phyloP scores from a whole-genome alignment of 2,888 invertebrate genomes.

The Patella depressa region DNA sequence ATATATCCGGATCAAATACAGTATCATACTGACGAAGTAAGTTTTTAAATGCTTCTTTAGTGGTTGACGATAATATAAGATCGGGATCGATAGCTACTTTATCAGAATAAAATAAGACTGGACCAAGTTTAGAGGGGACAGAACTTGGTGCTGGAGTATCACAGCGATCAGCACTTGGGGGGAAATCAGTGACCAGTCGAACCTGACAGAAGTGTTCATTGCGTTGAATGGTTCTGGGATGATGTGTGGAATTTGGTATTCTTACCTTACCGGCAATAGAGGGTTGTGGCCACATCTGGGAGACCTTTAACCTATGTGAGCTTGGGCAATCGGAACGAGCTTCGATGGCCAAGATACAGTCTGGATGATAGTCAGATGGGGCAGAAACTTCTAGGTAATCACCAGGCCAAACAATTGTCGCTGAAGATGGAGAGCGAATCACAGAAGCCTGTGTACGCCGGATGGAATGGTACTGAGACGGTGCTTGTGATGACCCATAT shows the following conservation, averaged over 20 bases:
- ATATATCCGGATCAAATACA: conserved; percentile 35
- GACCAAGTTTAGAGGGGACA: not conserved
- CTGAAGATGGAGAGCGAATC: conserved; percentile 12
- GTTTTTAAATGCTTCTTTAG: conserved; percentile 14
- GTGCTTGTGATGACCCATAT: conserved; percentile 13
- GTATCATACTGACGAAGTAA: conserved; percentile 26
- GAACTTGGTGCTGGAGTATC: not conserved
- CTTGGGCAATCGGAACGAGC: not conserved
- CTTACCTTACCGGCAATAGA: conserved; percentile 8
- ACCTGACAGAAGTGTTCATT: not conserved
- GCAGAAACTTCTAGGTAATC: conserved; percentile 18
- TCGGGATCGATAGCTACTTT: conserved; percentile 33
- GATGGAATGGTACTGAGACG: conserved; percentile 1
- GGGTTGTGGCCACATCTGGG: conserved; percentile 12
- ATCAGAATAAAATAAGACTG: conserved; percentile 6
- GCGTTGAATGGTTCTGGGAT: not conserved
- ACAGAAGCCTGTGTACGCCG: conserved; percentile 25
- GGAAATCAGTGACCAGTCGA: not conserved
- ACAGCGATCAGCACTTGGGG: not conserved
- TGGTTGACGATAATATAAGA: conserved; percentile 19
- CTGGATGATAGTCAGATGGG: not conserved
- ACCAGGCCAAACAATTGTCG: conserved; percentile 28
- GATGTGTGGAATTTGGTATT: not conserved
- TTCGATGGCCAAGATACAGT: not conserved
- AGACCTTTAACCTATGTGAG: not conserved